Evolutionary conservation across 2,888 invertebrate genomes (phyloP), one percentile per base, ranked within the genome.

Genomic region (Dexiosoma caninum): DNA sequence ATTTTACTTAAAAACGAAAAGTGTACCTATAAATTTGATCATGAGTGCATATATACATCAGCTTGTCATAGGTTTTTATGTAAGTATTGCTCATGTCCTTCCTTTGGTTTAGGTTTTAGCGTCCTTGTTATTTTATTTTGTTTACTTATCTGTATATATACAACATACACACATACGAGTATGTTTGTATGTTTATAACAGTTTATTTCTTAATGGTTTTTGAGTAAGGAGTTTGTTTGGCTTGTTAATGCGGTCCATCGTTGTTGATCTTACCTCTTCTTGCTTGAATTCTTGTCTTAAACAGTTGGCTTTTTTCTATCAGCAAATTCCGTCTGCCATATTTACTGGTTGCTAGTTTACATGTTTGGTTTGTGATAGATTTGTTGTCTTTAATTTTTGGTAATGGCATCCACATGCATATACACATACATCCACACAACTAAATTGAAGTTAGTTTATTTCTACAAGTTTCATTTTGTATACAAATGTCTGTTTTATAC

Each of bases 341-440:
- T 35, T 70, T 70, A 14, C 6, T 32, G 7, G 49, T 19, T 40
- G 8, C 19, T 14, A 66, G 49, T 44, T 64, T 19, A 19, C 35
- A 16, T 57, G 46, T 57, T 78, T 55, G 57, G 62, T 62, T 78
- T 69, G 57, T 70, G 59, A 80, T 80, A 53, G 70, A 80, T 81
- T 72, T 81, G 71, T 72, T 77, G 77, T 77, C 57, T 81, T 77
- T 77, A 77, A 81, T 81, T 72, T 81, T 72, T 77, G 72, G 62
- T 81, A 72, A 72, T 78, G 67, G 62, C 49, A 69, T 62, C 72
- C 51, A 81, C 72, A 57, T 4, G 59, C 44, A 53, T 62, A 60
- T 4, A 71, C n/a, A n/a, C n/a, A 69, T 32, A 55, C 37, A 49
- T 12, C 37, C 44, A 37, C 46, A 37, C 21, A 71, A 40, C 19